Evolutionary conservation across 1,140 invertebrate genomes (phyloP).

Genomic region (Triops cancriformis): DNA sequence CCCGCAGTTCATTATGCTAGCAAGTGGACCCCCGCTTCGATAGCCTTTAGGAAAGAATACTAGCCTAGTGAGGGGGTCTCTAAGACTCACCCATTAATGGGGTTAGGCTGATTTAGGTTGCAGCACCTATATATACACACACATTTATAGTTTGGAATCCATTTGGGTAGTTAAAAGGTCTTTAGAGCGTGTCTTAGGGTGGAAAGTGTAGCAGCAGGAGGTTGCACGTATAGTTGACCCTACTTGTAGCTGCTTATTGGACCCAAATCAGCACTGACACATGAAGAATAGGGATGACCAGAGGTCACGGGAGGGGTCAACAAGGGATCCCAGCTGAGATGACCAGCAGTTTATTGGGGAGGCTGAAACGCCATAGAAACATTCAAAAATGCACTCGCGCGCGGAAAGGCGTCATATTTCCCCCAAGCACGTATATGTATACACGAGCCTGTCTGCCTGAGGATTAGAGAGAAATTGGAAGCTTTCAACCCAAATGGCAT

Average conservation of each 20-base stretch:
- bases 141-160: neutral
- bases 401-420: neutral
- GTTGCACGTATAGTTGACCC: slow-evolving; percentile 1
- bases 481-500: neutral
- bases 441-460: neutral
- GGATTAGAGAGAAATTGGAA: slow-evolving; percentile 1
- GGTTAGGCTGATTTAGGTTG: neutral
- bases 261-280: slow-evolving; percentile 1
- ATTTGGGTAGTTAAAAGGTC: neutral
- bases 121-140: neutral
- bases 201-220: slow-evolving; percentile 2
- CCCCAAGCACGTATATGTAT: neutral
- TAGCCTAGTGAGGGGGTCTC: neutral
- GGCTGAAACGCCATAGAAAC: neutral
- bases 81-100: neutral
- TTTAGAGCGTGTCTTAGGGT: slow-evolving; percentile 13
- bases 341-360: neutral
- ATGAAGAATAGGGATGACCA: slow-evolving; percentile 1
- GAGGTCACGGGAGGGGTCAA: slow-evolving; percentile 3
- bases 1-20: neutral
- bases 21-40: slow-evolving; percentile 11
- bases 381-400: slow-evolving; percentile 9
- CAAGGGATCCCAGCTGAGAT: slow-evolving; percentile 9
- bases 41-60: slow-evolving; percentile 3
- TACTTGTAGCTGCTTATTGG: slow-evolving; percentile 10